phyloP scores from a whole-genome alignment of 2,888 invertebrate species.

The Orchestes rusci region DNA sequence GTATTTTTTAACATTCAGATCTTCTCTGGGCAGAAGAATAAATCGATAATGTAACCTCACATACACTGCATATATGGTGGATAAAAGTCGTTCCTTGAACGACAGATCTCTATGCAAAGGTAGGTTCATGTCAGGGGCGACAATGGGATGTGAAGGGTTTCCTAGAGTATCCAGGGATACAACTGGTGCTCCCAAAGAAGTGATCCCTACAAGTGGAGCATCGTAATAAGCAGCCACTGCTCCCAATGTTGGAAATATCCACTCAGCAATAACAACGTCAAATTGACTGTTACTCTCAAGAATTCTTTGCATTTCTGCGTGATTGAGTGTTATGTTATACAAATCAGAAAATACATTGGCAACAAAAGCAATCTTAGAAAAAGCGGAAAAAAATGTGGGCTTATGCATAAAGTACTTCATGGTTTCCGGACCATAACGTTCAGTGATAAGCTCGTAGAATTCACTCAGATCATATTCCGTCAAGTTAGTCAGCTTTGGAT shows the following conservation, averaged over 20 bases:
- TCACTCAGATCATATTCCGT: slow-evolving; percentile 39
- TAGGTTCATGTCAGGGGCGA: slow-evolving; percentile 27
- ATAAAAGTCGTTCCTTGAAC: slow-evolving; percentile 21
- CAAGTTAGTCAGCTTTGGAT: slow-evolving; percentile 39
- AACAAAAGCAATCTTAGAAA: slow-evolving; percentile 22
- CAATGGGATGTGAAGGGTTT: slow-evolving; percentile 28
- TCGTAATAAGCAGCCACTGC: slow-evolving; percentile 33
- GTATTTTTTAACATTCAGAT: slow-evolving; percentile 22
- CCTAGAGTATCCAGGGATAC: slow-evolving; percentile 23
- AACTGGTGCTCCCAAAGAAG: slow-evolving; percentile 28
- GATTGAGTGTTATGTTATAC: slow-evolving; percentile 16
- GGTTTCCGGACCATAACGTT: slow-evolving; percentile 5
- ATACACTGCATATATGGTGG: slow-evolving; percentile 17
- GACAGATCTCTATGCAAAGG: slow-evolving; percentile 24
- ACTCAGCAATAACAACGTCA: slow-evolving; percentile 35
- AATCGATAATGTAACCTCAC: slow-evolving; percentile 18
- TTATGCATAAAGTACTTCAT: slow-evolving; percentile 10
- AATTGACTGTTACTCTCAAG: slow-evolving; percentile 30
- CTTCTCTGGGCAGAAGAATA: slow-evolving; percentile 23
- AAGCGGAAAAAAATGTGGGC: slow-evolving; percentile 19
- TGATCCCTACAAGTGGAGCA: slow-evolving; percentile 34
- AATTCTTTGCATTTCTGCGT: slow-evolving; percentile 21
- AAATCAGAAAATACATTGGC: slow-evolving; percentile 20
- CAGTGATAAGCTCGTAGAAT: slow-evolving; percentile 6
- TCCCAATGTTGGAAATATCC: slow-evolving; percentile 30